These are phyloP conservation scores for Tachysurus vachellii DNA, from an alignment of 2,113 vertebrate species.

Conservation along the genomic window DNA sequence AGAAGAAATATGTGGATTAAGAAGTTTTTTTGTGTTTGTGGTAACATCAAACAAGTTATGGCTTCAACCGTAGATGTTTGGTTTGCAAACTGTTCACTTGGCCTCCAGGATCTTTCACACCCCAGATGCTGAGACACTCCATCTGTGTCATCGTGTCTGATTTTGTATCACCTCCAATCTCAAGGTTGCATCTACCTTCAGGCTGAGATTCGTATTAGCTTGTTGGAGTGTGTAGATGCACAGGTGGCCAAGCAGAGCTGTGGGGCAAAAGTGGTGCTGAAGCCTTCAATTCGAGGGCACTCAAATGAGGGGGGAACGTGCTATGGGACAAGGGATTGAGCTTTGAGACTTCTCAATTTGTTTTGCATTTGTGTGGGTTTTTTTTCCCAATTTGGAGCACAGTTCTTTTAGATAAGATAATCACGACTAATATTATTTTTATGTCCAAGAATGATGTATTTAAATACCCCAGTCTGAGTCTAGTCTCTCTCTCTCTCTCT, in stretches of 20 bases:
- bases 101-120: not conserved
- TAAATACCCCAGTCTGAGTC: not conserved
- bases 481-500: not conserved
- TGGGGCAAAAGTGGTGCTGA: conserved; percentile 6
- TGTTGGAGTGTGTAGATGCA: conserved; percentile 18
- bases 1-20: not conserved
- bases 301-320: not conserved
- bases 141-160: conserved; percentile 25
- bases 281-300: conserved; percentile 22
- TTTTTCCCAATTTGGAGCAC: conserved; percentile 32
- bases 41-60: not conserved
- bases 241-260: conserved; percentile 41
- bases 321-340: not conserved
- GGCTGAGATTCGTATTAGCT: conserved; percentile 23
- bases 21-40: not conserved
- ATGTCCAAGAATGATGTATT: conserved; percentile 5
- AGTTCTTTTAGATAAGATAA: conserved; percentile 1
- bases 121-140: conserved; percentile 14
- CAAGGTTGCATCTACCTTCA: conserved; percentile 17
- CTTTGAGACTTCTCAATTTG: not conserved
- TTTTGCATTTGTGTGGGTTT: not conserved
- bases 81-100: not conserved
- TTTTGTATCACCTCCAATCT: conserved; percentile 23
- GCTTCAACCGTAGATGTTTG: not conserved
- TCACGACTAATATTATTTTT: not conserved